A percentile compares a stretch with the other conserved stretches of the same genome.
These are phyloP conservation scores for Neodiprion lecontei DNA, from an alignment of 1,140 invertebrate species.

Conservation along the genomic window DNA sequence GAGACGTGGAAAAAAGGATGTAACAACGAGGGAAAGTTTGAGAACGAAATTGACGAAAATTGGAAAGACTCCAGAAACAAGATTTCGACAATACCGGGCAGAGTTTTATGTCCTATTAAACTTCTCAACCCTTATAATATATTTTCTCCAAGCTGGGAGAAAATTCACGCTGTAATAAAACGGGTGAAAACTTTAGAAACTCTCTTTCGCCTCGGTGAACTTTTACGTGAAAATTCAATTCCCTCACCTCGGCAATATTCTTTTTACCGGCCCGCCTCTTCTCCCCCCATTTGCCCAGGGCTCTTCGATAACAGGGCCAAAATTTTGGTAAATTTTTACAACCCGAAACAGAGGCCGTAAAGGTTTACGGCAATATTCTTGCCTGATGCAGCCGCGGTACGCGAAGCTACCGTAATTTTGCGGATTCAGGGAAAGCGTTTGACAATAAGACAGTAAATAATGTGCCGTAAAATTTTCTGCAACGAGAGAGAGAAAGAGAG, in stretches of 20 bases:
- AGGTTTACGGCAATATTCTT: neutral
- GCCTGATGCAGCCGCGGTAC: neutral
- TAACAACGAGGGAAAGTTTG: no score
- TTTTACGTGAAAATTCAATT: neutral
- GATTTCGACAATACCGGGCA: no score
- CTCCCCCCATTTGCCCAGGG: no score
- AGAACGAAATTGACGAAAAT: no score
- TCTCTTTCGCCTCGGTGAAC: neutral
- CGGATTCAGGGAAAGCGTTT: conserved; percentile 1
- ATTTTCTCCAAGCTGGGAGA: no score
- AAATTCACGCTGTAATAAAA: no score
- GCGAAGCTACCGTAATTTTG: neutral
- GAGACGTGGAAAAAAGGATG: no score
- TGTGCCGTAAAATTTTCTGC: neutral
- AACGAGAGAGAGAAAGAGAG: neutral
- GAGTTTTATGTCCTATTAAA: no score
- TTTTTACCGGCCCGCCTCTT: neutral
- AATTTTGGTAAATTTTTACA: neutral
- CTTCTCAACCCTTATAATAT: neutral
- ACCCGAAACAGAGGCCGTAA: neutral
- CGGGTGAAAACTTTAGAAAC: neutral
- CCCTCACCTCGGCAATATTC: neutral
- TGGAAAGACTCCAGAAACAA: no score
- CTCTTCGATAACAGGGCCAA: neutral
- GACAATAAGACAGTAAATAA: neutral